Evolutionary conservation across 2,888 invertebrate genomes (phyloP), one percentile per base, ranked within the genome.

Genomic region (Drosophila fungiperda): DNA sequence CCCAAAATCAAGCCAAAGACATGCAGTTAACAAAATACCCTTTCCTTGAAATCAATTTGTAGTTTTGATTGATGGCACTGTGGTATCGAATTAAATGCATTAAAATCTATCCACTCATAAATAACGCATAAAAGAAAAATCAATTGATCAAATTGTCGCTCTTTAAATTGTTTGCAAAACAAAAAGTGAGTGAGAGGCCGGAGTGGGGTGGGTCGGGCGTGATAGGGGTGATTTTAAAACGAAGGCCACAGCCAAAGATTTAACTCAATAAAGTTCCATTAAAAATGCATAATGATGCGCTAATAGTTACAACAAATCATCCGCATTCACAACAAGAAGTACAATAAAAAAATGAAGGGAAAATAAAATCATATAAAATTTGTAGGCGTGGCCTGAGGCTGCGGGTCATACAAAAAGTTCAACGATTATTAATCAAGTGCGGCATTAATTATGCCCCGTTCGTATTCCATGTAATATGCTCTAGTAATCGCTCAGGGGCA

Each of bases 361-460:
- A 38, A 33, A 53, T 54, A 12, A 45, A 40, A 57, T 49, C 62
- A 48, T 32, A 32, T 8, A 23, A 57, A 65, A 77, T 75, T 75
- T 61, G 80, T 58, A 62, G 81, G 78, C 81, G 81, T 80, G 74
- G 70, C 35, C 9, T 12, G 29, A 66, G 61, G 9, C 59, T 84
- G 82, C 72, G 87, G 83, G 87, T 83, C 87, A 76, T 49, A 26
- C 32, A 23, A 7, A 48, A 67, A 71, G 90, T 89, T 91, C 90
- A 91, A 89, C 75, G 79, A 86, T 84, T 82, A 85, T 89, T 91
- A 89, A 91, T 89, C 84, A 89, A 89, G 75, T 73, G 79, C 78
- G 78, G 68, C 78, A 72, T 79, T 80, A 88, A 86, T 83, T 90
- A 89, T 89, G 75, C 73, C 71, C 61, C 26, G 35, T 49, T 48